A percentile compares a stretch with the other conserved stretches of the same genome.
phyloP scores from a whole-genome alignment of 2,888 invertebrate species.

The Apodemia duryi region DNA sequence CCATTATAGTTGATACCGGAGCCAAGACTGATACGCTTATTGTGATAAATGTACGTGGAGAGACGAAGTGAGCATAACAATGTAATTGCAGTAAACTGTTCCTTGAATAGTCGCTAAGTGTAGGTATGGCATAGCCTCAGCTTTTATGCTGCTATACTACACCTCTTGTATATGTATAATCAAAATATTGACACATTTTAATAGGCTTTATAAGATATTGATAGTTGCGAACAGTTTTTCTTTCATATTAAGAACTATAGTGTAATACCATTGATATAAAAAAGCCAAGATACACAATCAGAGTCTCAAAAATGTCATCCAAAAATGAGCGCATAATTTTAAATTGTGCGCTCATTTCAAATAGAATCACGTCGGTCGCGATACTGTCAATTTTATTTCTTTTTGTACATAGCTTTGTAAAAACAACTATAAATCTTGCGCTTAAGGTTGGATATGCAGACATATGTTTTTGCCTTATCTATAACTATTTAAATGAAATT shows the following conservation, averaged over 20 bases:
- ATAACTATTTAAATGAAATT: too few species aligned
- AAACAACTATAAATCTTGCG: too few species aligned
- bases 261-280: too few species aligned
- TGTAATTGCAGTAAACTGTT: slow-evolving; percentile 75
- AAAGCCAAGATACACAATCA: too few species aligned
- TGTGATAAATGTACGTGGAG: slow-evolving; percentile 63
- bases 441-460: too few species aligned
- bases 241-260: background rate
- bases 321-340: too few species aligned
- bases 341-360: too few species aligned
- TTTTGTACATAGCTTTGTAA: too few species aligned
- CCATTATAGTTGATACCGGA: slow-evolving; percentile 63
- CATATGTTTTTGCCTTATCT: too few species aligned
- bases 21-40: slow-evolving; percentile 65
- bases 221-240: background rate
- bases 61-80: slow-evolving; percentile 74
- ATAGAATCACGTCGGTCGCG: too few species aligned
- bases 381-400: too few species aligned
- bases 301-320: too few species aligned
- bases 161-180: background rate
- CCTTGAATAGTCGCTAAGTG: slow-evolving; percentile 61
- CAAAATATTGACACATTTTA: background rate
- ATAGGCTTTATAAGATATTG: slow-evolving; percentile 16
- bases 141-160: slow-evolving; percentile 12
- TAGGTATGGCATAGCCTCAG: slow-evolving; percentile 30